phyloP scores from a whole-genome alignment of 2,888 invertebrate species.

The Clistopyga incitator region DNA sequence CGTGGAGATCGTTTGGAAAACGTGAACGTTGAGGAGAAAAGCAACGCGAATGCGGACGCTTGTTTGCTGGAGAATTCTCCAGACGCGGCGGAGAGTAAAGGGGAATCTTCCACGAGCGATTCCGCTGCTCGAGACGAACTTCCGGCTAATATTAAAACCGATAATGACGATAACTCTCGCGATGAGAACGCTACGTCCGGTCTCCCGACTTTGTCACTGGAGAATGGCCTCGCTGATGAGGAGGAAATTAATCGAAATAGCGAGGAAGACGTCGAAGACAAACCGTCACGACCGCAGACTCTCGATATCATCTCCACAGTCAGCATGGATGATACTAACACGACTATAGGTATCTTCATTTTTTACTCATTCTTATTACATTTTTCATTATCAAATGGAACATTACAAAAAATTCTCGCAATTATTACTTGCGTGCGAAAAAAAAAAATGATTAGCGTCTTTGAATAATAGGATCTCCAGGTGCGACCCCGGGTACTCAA shows the following conservation, averaged over 20 bases:
- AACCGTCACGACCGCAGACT: slow-evolving; percentile 80
- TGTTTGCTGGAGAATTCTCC: neutral
- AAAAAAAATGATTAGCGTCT: no score
- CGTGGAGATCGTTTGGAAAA: neutral
- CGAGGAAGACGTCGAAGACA: slow-evolving; percentile 74
- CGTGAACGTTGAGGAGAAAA: neutral
- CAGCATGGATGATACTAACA: slow-evolving; percentile 72
- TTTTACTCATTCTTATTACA: no score
- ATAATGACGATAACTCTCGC: slow-evolving; percentile 7
- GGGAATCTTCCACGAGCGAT: slow-evolving; percentile 11
- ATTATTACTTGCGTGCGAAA: no score
- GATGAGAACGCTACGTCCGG: slow-evolving; percentile 23
- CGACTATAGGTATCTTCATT: slow-evolving; percentile 74
- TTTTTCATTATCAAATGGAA: no score
- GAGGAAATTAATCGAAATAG: slow-evolving; percentile 68
- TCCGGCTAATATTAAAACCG: neutral
- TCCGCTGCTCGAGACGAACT: neutral
- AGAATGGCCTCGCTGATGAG: slow-evolving; percentile 64
- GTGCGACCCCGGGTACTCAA: slow-evolving; percentile 73
- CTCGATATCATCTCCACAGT: slow-evolving; percentile 79
- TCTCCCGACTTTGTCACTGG: slow-evolving; percentile 21
- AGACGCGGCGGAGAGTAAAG: neutral
- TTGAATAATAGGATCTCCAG: slow-evolving; percentile 70
- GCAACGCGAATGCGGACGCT: neutral
- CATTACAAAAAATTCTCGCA: no score